These are phyloP conservation scores for Acanthurus tractus DNA, from an alignment of 2,797 vertebrate genomes.

Conservation along the genomic window DNA sequence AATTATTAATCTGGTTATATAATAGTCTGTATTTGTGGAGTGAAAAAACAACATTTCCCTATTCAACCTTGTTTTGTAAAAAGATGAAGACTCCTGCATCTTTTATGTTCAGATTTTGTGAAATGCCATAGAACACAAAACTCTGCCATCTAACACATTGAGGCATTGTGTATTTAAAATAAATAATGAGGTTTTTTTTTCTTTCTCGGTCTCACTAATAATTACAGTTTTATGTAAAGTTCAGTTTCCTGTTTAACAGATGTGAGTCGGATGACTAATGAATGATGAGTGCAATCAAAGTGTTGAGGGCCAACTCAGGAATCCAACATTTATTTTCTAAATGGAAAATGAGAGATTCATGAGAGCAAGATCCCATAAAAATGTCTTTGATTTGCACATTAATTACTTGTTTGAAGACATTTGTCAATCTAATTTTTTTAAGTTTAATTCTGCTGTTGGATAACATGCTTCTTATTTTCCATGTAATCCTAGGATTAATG, in stretches of 20 bases:
- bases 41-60: no score
- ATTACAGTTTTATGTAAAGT: slow-evolving; percentile 10
- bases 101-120: background rate
- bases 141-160: slow-evolving; percentile 5
- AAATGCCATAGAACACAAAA: background rate
- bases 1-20: no score
- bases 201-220: slow-evolving; percentile 8
- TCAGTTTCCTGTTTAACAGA: slow-evolving; percentile 22
- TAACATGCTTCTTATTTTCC: slow-evolving; percentile 6
- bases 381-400: slow-evolving; percentile 24
- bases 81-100: no score
- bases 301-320: slow-evolving; percentile 44
- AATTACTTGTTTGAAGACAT: background rate
- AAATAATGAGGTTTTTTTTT: background rate
- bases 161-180: slow-evolving; percentile 18
- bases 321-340: background rate
- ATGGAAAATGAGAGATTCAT: slow-evolving; percentile 15
- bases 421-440: background rate
- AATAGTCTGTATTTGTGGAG: no score
- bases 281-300: slow-evolving; percentile 26
- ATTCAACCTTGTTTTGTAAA: no score
- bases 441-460: slow-evolving; percentile 13
- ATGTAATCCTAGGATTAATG: slow-evolving; percentile 4
- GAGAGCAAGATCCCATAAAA: slow-evolving; percentile 6
- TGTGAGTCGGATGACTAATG: slow-evolving; percentile 27